A percentile compares a stretch with the other conserved stretches of the same genome.
phyloP scores from a whole-genome alignment of 2,113 vertebrate species.

The Ciconia maguari region DNA sequence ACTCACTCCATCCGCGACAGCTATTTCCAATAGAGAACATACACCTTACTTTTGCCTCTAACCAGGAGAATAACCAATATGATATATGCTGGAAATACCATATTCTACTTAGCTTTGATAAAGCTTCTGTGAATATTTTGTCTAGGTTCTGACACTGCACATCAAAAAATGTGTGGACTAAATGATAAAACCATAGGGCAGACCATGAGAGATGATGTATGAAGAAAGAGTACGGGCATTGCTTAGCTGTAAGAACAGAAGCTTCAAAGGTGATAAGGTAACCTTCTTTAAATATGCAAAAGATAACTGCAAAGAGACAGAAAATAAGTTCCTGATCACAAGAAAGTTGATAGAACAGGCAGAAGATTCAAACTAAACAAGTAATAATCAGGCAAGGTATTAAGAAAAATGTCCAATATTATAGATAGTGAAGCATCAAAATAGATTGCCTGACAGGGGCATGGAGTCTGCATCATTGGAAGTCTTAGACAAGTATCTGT shows the following conservation, averaged over 20 bases:
- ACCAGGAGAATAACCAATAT: neutral
- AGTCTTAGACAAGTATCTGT: neutral
- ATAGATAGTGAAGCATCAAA: neutral
- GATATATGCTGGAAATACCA: neutral
- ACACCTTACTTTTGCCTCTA: neutral
- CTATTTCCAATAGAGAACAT: neutral
- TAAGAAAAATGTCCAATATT: neutral
- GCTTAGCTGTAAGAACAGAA: neutral
- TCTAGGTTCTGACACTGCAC: neutral
- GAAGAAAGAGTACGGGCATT: neutral
- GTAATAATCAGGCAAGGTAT: neutral
- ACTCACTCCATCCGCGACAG: too few relatives aligned
- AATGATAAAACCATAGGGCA: neutral
- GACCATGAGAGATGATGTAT: neutral
- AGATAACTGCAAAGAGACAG: neutral
- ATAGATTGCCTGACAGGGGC: neutral
- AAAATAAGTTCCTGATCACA: neutral
- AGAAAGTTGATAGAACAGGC: neutral
- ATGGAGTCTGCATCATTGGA: neutral
- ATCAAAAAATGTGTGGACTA: neutral
- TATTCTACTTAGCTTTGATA: neutral
- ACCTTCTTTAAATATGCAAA: neutral
- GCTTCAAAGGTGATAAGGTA: neutral
- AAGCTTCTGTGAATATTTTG: neutral
- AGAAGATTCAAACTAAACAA: neutral